Conservation (phyloP, 2,113 vertebrate genomes). For the Tenrec ecaudatus region DNA sequence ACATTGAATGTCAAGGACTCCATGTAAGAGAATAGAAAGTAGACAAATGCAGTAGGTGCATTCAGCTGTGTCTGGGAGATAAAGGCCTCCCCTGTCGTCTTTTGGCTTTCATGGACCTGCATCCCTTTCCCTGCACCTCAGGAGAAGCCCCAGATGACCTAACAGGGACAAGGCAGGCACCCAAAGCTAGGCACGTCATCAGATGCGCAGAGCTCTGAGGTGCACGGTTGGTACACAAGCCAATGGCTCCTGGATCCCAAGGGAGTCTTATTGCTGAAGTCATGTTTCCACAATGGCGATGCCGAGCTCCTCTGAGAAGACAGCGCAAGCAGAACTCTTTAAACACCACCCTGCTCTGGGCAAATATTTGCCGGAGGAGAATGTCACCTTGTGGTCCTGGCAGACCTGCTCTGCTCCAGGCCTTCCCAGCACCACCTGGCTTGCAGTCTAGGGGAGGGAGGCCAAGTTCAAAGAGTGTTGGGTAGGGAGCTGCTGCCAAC, state of each 20-base stretch:
- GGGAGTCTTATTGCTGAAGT: background rate
- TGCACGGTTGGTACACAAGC: constrained; percentile 40
- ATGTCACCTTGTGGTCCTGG: background rate
- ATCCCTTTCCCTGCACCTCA: background rate
- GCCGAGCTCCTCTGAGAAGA: background rate
- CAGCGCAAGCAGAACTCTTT: background rate
- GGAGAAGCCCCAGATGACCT: constrained; percentile 22
- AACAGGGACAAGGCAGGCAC: constrained; percentile 38
- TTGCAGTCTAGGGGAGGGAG: background rate
- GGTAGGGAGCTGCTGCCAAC: background rate
- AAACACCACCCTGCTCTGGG: constrained; percentile 9
- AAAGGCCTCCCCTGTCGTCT: background rate
- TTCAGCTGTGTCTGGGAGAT: background rate
- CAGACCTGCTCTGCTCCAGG: background rate
- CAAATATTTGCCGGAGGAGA: background rate
- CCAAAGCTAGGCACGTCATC: constrained; percentile 8
- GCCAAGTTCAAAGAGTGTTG: background rate
- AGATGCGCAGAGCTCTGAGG: background rate
- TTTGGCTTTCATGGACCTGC: background rate
- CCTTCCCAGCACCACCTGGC: background rate
- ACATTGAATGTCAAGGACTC: background rate
- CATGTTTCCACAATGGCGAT: background rate
- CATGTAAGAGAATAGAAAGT: constrained; percentile 43
- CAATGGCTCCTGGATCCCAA: background rate
- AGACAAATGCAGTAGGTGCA: background rate